phyloP scores from a whole-genome alignment of 1,140 invertebrate species.

The Chionoecetes opilio region DNA sequence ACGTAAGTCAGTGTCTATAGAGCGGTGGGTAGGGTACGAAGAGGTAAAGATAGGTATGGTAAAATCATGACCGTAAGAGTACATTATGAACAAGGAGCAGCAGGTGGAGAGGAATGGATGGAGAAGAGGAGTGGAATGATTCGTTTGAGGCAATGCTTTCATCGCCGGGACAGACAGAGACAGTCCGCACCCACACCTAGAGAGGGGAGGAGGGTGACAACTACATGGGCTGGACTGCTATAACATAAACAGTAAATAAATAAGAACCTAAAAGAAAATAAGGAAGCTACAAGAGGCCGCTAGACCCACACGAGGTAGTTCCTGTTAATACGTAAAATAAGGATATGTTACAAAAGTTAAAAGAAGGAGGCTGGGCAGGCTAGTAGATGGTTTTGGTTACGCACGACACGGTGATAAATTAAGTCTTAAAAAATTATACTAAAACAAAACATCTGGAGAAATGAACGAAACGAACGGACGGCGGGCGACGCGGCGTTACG shows the following conservation, averaged over 20 bases:
- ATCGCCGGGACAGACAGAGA: neutral
- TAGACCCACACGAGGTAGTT: no score
- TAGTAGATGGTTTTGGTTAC: neutral
- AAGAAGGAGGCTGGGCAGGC: neutral
- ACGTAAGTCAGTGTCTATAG: no score
- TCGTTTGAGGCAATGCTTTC: neutral
- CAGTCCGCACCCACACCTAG: neutral
- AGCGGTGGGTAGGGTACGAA: no score
- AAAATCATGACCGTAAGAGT: neutral
- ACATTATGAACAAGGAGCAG: neutral
- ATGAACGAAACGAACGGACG: neutral
- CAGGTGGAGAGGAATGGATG: slow-evolving; percentile 1
- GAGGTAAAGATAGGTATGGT: no score
- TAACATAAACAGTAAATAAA: no score
- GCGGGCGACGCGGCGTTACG: neutral
- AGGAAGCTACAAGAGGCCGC: no score
- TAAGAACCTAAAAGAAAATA: no score
- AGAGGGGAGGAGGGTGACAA: no score
- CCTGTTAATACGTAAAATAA: no score
- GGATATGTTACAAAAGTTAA: neutral
- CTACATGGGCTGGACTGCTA: no score
- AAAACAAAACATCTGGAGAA: neutral
- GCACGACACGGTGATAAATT: neutral
- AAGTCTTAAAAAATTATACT: neutral
- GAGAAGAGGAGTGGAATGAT: neutral